These are phyloP conservation scores for Amphiura filiformis DNA, from an alignment of 35 echinoderm and acorn worm species.

Conservation along the genomic window DNA sequence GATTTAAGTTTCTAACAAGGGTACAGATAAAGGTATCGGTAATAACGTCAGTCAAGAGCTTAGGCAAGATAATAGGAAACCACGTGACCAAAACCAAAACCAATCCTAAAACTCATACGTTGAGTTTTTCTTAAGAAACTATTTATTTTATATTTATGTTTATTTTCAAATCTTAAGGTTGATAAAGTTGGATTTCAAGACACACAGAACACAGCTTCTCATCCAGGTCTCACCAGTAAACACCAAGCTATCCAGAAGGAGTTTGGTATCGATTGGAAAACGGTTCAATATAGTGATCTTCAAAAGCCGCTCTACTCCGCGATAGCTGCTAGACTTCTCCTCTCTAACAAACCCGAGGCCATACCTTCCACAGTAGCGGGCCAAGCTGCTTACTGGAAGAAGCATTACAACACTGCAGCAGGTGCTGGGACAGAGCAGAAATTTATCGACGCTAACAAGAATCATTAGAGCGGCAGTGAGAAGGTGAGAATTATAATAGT, in stretches of 20 bases:
- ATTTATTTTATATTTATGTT: too few relatives aligned
- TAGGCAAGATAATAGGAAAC: too few relatives aligned
- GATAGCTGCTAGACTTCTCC: constrained; percentile 11
- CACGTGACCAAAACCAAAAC: too few relatives aligned
- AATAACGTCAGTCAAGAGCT: too few relatives aligned
- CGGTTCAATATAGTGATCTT: not conserved
- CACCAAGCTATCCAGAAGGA: not conserved
- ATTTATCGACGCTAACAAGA: not conserved
- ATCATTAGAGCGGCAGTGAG: too few relatives aligned
- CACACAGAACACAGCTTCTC: not conserved
- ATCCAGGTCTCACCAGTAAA: not conserved
- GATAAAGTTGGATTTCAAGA: not conserved
- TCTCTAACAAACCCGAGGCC: not conserved
- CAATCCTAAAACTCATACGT: too few relatives aligned
- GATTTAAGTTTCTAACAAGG: too few relatives aligned
- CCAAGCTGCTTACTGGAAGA: constrained; percentile 14
- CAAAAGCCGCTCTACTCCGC: constrained; percentile 5
- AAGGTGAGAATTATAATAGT: too few relatives aligned
- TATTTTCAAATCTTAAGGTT: not conserved
- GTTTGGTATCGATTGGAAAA: not conserved
- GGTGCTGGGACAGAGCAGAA: not conserved
- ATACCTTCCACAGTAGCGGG: not conserved
- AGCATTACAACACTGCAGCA: too few relatives aligned
- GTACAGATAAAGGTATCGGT: too few relatives aligned
- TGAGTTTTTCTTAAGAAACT: too few relatives aligned